phyloP scores from a whole-genome alignment of 2,797 vertebrate species.

The Phrynocephalus forsythii region DNA sequence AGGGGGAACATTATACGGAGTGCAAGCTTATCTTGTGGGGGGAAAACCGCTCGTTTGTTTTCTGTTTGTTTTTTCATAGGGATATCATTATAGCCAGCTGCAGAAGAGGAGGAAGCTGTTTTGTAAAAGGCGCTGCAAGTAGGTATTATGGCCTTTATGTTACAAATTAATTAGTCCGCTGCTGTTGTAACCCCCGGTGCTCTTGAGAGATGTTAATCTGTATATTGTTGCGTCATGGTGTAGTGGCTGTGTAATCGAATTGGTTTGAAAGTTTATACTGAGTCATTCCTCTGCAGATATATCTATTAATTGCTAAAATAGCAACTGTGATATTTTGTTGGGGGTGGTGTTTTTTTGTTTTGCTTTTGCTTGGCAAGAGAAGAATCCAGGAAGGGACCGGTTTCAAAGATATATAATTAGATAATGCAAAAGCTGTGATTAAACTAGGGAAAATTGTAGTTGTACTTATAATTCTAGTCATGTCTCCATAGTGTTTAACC shows the following conservation, averaged over 20 bases:
- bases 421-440: slow-evolving; percentile 28
- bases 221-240: slow-evolving; percentile 28
- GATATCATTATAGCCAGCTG: neutral
- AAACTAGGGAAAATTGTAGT: neutral
- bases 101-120: slow-evolving; percentile 28
- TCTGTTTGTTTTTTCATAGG: slow-evolving; percentile 11
- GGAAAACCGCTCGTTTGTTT: neutral
- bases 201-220: slow-evolving; percentile 32
- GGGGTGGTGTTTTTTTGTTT: neutral
- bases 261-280: slow-evolving; percentile 79
- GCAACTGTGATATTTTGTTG: slow-evolving; percentile 71
- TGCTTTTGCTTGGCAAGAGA: slow-evolving; percentile 54
- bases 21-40: neutral
- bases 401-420: slow-evolving; percentile 43
- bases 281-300: slow-evolving; percentile 80
- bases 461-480: neutral
- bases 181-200: slow-evolving; percentile 37
- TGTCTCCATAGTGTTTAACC: slow-evolving; percentile 13
- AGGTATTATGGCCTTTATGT: slow-evolving; percentile 47
- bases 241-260: slow-evolving; percentile 49
- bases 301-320: slow-evolving; percentile 71
- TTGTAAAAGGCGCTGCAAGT: slow-evolving; percentile 31
- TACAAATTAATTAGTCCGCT: slow-evolving; percentile 26
- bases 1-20: neutral
- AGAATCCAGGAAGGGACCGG: slow-evolving; percentile 53